Evolutionary conservation across 2,797 vertebrate genomes (phyloP), one percentile per base, ranked within the genome.

Genomic region (Pseudocheirus occidentalis): DNA sequence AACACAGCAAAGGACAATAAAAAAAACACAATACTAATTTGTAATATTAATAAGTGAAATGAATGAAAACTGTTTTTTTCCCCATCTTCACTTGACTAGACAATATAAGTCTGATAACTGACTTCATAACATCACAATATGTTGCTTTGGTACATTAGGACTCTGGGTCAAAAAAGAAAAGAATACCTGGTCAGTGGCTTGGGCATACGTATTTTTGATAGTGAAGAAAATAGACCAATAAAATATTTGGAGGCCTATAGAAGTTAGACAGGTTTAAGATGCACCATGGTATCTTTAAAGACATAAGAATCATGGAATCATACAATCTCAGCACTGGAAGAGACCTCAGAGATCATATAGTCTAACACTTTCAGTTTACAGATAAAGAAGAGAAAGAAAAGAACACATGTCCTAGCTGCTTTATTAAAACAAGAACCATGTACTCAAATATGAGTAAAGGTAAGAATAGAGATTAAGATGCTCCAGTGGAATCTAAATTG

Each of bases 191-290:
- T 2, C 57, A 40, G 11, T n/a, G 90, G 29, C 55, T 92, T 95
- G 92, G 95, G 66, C 62, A 95, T 96, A 97, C 96, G 66, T 58
- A 2, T 40, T 28, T 94, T 93, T 11, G 1, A 11, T 27, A 58
- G 57, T 91, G 81, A 97, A 96, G 92, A 93, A 95, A 97, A 96
- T 7, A 96, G 92, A 92, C 31, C 62, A 53, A 90, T 94, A 91
- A 96, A 95, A 94, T 50, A 89, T 54, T 11, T 62, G 55, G 29
- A 92, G 81, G 90, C 46, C 81, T 50, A 4, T 12, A 54, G 50
- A 97, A 56, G 50, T 91, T 91, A 93, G 90, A 57, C 11, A 91
- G 46, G 11, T 91, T 93, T 91, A 93, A 94, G 94, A 81, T 87
- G 54, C 90, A 96, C 13, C 89, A 31, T 46, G 54, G 81, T 50